Evolutionary conservation across 2,797 vertebrate species (phyloP), one percentile per base, ranked within the genome.

Genomic region (Danio tinwini): DNA sequence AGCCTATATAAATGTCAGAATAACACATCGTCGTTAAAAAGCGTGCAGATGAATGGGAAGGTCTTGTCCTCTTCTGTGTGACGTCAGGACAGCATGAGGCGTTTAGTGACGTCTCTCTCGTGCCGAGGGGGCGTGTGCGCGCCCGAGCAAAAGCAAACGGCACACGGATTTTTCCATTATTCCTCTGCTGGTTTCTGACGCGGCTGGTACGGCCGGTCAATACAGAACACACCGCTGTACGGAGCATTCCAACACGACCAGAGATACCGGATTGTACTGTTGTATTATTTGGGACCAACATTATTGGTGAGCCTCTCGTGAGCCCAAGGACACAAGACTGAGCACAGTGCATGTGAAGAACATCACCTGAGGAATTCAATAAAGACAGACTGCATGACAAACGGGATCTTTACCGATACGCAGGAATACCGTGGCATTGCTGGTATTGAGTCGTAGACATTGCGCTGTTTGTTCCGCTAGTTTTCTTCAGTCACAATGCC

Each of bases 401-500:
- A 65, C 17, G 47, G 37, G 52, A 80, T n/a, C 11, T 67, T 65
- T 44, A 58, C 39, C 17, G 62, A 39, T 8, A 69, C 53, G 8
- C n/a, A 52, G 62, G 39, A 74, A 50, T 47, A 56, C 16, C 3
- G 29, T 47, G 52, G 13, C 62, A 45, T 56, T 37, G 42, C 8
- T 56, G 39, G 8, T 21, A 10, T 29, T 5, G 11, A 64, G 61
- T 42, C 13, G 69, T 13, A 50, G 44, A 69, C 53, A 19, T 13
- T 14, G 8, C 55, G 42, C 29, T 14, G 45, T 49, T 49, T 1
- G 55, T 56, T 42, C 14, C 9, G 17, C 56, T 19, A 19, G 16
- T 7, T 49, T 19, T 45, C 14, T 53, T 40, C 77, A 67, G 80
- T 59, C 82, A 82, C 62, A 63, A 88, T 88, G 88, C 90, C 86